Evolutionary conservation across 1,140 invertebrate species (phyloP).

Genomic region (Microplitis demolitor): DNA sequence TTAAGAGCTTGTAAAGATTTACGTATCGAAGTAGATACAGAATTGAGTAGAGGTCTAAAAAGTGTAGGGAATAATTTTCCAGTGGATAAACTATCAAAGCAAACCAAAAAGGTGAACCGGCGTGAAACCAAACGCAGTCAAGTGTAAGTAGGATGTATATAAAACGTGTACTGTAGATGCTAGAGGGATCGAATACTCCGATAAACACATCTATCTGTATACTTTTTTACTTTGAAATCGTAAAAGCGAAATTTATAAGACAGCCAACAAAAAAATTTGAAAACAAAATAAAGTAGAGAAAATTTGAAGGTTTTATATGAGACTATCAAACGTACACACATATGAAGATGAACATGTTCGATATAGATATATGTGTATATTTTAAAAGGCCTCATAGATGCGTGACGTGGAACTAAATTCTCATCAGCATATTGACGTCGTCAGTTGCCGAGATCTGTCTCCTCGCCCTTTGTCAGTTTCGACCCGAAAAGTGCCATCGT

Average conservation of each 20-base stretch:
- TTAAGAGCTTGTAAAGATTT: not conserved
- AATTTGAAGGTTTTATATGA: too few relatives aligned
- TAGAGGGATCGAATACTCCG: not conserved
- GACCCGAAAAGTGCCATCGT: conserved; percentile 7
- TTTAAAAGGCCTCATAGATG: conserved; percentile 21
- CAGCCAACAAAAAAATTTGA: too few relatives aligned
- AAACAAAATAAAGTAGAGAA: not conserved
- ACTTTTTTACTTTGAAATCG: too few relatives aligned
- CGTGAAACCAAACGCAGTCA: conserved; percentile 17
- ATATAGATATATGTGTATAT: not conserved
- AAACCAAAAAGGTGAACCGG: conserved; percentile 11
- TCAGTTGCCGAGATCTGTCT: conserved; percentile 5
- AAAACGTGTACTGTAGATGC: conserved; percentile 12
- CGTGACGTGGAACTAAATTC: conserved; percentile 43
- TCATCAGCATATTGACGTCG: conserved; percentile 42
- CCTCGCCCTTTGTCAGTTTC: conserved; percentile 12
- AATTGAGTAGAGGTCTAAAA: not conserved
- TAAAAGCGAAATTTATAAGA: too few relatives aligned
- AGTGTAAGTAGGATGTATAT: conserved; percentile 17
- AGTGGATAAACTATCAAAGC: conserved; percentile 21
- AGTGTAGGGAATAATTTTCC: conserved; percentile 38
- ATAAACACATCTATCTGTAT: not conserved
- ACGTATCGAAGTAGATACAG: too few relatives aligned
- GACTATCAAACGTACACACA: too few relatives aligned
- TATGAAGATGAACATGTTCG: too few relatives aligned